These are phyloP conservation scores for Stegophylla sp. DNA, from an alignment of 2,888 invertebrate species.

Conservation along the genomic window DNA sequence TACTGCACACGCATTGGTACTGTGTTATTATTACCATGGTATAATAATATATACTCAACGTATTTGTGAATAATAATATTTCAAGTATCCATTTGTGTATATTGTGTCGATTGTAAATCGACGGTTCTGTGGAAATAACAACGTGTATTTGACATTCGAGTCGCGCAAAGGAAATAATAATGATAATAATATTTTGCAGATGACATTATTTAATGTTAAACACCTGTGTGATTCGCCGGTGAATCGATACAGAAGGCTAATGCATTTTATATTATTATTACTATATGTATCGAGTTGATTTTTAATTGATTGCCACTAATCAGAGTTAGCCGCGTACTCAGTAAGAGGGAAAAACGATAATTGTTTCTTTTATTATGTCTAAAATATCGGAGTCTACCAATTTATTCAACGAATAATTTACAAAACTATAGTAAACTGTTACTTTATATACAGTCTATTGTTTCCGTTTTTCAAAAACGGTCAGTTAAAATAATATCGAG, in stretches of 20 bases:
- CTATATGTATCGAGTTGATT: too few species aligned
- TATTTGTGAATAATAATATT: neutral
- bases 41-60: neutral
- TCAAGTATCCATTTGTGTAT: neutral
- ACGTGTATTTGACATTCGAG: constrained; percentile 10
- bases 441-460: too few species aligned
- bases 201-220: constrained; percentile 17
- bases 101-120: neutral
- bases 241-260: neutral
- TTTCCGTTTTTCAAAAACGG: too few species aligned
- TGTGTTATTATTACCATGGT: neutral
- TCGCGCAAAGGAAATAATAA: neutral
- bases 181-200: neutral
- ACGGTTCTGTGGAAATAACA: neutral
- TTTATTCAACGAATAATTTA: too few species aligned
- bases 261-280: too few species aligned
- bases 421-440: too few species aligned
- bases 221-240: neutral
- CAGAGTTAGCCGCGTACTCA: too few species aligned
- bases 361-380: too few species aligned
- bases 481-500: too few species aligned
- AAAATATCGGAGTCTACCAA: too few species aligned
- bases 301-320: too few species aligned
- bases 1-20: neutral
- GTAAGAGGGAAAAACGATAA: too few species aligned